Conservation (phyloP, 2,888 invertebrate genomes). For the Cepaea hortensis region DNA sequence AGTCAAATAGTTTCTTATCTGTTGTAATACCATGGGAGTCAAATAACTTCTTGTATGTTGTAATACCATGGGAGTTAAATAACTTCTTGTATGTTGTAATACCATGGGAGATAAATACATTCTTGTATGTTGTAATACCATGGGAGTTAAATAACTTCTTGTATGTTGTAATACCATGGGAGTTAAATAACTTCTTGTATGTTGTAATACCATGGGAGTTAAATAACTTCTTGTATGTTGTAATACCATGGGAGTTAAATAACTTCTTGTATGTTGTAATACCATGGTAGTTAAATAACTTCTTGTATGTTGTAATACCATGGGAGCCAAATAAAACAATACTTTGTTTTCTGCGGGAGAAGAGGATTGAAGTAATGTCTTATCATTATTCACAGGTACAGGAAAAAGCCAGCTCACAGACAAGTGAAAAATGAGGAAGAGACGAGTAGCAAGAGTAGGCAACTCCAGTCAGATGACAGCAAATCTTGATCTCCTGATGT, state of each 20-base stretch:
- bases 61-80: too few relatives aligned
- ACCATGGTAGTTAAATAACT: not conserved
- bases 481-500: not conserved
- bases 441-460: not conserved
- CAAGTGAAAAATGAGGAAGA: not conserved
- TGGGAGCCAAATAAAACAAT: not conserved
- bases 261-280: too few relatives aligned
- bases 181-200: too few relatives aligned
- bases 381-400: slow-evolving; percentile 21
- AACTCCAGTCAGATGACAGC: not conserved
- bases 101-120: too few relatives aligned
- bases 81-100: too few relatives aligned
- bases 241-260: not conserved
- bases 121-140: too few relatives aligned
- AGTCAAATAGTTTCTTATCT: too few relatives aligned
- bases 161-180: too few relatives aligned
- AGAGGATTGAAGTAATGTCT: not conserved
- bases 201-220: not conserved
- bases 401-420: slow-evolving; percentile 33
- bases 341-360: not conserved
- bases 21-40: too few relatives aligned
- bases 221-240: not conserved
- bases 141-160: too few relatives aligned
- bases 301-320: not conserved
- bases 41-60: too few relatives aligned